phyloP scores from a whole-genome alignment of 2,113 vertebrate species.

The Paramormyrops kingsleyae region DNA sequence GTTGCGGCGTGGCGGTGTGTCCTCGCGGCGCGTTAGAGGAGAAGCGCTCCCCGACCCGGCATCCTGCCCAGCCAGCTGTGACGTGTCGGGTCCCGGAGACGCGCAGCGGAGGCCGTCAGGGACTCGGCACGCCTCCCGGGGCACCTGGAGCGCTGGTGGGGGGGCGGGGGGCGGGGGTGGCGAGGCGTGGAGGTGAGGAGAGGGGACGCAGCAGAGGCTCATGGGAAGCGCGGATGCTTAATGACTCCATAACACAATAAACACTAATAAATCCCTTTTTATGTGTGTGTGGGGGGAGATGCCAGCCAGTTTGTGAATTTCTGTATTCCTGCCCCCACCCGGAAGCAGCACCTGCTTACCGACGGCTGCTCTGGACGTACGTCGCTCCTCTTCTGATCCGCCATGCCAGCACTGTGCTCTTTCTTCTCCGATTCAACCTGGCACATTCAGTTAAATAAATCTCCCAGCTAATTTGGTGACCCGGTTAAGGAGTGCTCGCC shows the following conservation, averaged over 20 bases:
- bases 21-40: background rate
- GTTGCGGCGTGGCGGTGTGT: background rate
- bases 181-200: background rate
- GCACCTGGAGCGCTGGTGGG: background rate
- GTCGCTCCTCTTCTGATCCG: background rate
- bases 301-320: background rate
- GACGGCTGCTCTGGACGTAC: background rate
- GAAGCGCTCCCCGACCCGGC: background rate
- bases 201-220: background rate
- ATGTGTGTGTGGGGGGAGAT: background rate
- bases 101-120: background rate
- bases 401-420: background rate
- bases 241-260: background rate
- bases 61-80: background rate
- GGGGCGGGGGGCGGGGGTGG: background rate
- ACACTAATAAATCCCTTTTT: background rate
- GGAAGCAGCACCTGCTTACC: background rate
- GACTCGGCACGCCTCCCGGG: background rate
- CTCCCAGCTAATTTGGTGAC: slow-evolving; percentile 5
- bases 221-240: background rate
- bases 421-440: background rate
- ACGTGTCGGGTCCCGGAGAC: background rate
- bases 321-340: background rate
- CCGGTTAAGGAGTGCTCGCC: background rate
- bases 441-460: slow-evolving; percentile 12